Percentiles rank a stretch among this genome's conserved stretches.
phyloP scores from a whole-genome alignment of 2,113 vertebrate genomes.

The Colossoma macropomum region DNA sequence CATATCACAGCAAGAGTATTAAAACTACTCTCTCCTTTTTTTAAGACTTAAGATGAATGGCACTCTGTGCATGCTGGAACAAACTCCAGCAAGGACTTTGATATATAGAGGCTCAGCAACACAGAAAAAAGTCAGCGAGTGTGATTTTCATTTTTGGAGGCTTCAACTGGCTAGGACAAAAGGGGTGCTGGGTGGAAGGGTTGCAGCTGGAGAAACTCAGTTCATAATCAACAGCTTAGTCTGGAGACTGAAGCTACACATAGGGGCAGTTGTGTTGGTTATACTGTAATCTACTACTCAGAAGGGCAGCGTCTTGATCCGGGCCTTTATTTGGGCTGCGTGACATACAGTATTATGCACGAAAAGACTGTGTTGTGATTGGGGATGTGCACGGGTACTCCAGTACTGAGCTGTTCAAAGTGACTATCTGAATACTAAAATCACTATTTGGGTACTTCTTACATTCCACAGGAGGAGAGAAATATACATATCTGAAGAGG shows the following conservation, averaged over 20 bases:
- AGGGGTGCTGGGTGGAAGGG: background rate
- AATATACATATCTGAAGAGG: too few relatives aligned
- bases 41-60: slow-evolving; percentile 6
- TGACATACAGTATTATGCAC: too few relatives aligned
- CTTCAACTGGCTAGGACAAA: background rate
- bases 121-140: slow-evolving; percentile 37
- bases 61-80: slow-evolving; percentile 10
- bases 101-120: slow-evolving; percentile 25
- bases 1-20: slow-evolving; percentile 5
- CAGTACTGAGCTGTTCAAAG: too few relatives aligned
- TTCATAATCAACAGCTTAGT: slow-evolving; percentile 12
- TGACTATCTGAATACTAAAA: too few relatives aligned
- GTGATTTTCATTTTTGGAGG: slow-evolving; percentile 25
- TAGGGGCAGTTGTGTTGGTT: background rate
- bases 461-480: too few relatives aligned
- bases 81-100: slow-evolving; percentile 19
- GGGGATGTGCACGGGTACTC: too few relatives aligned
- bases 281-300: background rate
- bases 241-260: slow-evolving; percentile 5
- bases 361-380: too few relatives aligned
- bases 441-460: too few relatives aligned
- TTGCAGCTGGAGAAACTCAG: slow-evolving; percentile 6
- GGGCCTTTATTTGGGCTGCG: too few relatives aligned
- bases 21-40: slow-evolving; percentile 29
- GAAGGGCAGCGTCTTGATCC: too few relatives aligned